phyloP scores from a whole-genome alignment of 2,113 vertebrate species.

The Formicarius rufipectus region DNA sequence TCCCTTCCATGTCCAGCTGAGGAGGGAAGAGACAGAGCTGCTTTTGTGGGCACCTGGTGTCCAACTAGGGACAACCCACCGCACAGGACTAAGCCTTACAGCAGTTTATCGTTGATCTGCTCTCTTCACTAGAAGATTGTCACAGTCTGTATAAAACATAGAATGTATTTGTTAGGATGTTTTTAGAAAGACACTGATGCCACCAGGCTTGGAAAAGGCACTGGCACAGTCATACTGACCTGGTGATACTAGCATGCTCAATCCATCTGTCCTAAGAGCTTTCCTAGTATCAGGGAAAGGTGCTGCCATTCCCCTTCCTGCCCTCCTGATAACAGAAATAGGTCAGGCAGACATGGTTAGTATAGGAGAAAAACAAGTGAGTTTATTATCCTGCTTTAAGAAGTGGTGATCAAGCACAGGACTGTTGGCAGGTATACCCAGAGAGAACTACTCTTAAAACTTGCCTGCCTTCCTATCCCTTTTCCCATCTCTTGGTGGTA shows the following conservation, averaged over 20 bases:
- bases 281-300: background rate
- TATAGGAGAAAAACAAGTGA: background rate
- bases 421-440: background rate
- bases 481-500: background rate
- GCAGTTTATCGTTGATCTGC: background rate
- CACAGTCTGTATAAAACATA: background rate
- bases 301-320: background rate
- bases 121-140: background rate
- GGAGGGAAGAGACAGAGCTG: background rate
- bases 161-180: background rate
- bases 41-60: background rate
- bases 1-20: background rate
- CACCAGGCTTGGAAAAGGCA: background rate
- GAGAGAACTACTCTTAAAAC: background rate
- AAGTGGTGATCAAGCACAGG: background rate
- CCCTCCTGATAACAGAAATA: background rate
- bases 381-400: background rate
- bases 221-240: background rate
- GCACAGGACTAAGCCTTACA: background rate
- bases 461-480: background rate
- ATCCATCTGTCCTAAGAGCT: background rate
- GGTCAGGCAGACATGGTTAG: too few relatives aligned
- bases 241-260: background rate
- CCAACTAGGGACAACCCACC: background rate
- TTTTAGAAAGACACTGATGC: background rate